A percentile compares a stretch with the other conserved stretches of the same genome.
phyloP scores from a whole-genome alignment of 1,140 invertebrate genomes.

The Drosophila asahinai region DNA sequence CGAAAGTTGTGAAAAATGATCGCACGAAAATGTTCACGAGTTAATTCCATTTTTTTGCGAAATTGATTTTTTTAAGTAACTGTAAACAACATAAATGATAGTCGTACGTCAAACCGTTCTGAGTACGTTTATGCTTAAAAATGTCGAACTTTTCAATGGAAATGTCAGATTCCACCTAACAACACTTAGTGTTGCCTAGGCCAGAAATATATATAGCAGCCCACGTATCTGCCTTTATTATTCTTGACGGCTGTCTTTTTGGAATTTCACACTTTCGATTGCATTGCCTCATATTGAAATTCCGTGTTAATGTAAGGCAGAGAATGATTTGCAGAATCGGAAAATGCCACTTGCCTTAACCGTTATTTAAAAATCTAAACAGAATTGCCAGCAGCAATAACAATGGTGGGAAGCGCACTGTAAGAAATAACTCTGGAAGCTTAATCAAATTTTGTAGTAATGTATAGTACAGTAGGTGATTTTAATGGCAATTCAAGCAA shows the following conservation, averaged over 20 bases:
- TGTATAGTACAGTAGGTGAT: neutral
- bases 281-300: conserved; percentile 57
- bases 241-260: conserved; percentile 48
- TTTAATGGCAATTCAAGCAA: no score
- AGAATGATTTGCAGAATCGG: conserved; percentile 77
- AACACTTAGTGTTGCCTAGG: no score
- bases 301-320: conserved; percentile 51
- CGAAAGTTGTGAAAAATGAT: no score
- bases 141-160: no score
- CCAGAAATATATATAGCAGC: no score
- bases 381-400: conserved; percentile 23
- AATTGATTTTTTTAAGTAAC: no score
- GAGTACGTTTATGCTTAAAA: no score
- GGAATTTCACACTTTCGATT: conserved; percentile 56
- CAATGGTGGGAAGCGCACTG: conserved; percentile 23
- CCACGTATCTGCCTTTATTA: conserved; percentile 42
- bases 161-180: no score
- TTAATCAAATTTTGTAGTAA: neutral
- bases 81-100: no score
- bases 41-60: no score
- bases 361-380: conserved; percentile 78
- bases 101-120: no score
- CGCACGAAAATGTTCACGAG: no score
- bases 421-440: neutral
- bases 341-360: conserved; percentile 77